Evolutionary conservation across 1,140 invertebrate species (phyloP), one percentile per base, ranked within the genome.

Genomic region (Drosophila parabipectinata): DNA sequence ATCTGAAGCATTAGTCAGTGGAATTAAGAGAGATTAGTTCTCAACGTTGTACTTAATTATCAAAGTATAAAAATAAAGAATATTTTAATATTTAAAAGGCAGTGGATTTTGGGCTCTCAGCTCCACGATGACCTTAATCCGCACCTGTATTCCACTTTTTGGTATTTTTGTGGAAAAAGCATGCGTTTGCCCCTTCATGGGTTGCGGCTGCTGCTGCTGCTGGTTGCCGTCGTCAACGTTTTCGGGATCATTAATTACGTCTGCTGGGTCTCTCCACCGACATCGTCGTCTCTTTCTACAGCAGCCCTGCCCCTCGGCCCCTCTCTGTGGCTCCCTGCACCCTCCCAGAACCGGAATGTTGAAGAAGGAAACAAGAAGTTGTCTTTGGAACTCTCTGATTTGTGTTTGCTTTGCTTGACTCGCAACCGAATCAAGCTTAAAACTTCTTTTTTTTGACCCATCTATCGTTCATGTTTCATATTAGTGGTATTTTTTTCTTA

Each of bases 331-430:
- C 48, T 47, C 39, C 34, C 39, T 18, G 24, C 24, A 32, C 18
- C 44, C 45, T 26, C 32, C 8, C 60, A 82, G 79, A 87, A 87
- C 82, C 82, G 82, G 82, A 88, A 79, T 87, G 18, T 66, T 82
- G 18, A 88, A 88, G 79, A 88, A 87, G 82, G 82, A 87, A 87
- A 88, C 82, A 76, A 88, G 79, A 87, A 85, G 82, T 81, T 82
- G 82, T 69, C 67, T 68, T 69, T 56, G 63, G 18, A 69, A 69
- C 68, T 73, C 63, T 62, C 53, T 47, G 54, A 61, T 68, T 56
- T 72, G 71, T 62, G 44, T 62, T 62, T 66, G 63, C 58, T 18
- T 66, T 39, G 57, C 45, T 51, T 51, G 24, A 24, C 32, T 63
- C 58, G 59, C 26, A 6, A 34, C 44, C 47, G 34, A 41, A 24